Percentiles rank a stretch among this genome's conserved stretches.
Conservation (phyloP, 2,888 invertebrate species). For the Acrobasis suavella region DNA sequence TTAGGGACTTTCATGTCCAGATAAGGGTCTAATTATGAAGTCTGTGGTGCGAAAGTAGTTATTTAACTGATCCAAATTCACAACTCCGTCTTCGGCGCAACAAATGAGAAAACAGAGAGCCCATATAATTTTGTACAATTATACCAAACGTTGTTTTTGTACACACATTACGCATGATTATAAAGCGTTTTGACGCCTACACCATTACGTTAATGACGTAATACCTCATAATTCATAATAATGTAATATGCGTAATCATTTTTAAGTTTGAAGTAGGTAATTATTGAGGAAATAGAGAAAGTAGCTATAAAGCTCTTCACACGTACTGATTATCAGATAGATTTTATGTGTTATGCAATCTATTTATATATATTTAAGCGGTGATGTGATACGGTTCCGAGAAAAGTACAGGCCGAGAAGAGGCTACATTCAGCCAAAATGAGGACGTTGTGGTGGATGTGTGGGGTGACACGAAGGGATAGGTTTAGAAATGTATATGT, state of each 20-base stretch:
- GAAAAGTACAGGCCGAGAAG: too few species aligned
- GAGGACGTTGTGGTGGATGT: too few species aligned
- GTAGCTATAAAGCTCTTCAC: not conserved
- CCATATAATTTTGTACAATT: conserved; percentile 11
- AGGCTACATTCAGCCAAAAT: too few species aligned
- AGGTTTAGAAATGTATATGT: too few species aligned
- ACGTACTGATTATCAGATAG: not conserved
- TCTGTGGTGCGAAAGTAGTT: not conserved
- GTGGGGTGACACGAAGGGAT: too few species aligned
- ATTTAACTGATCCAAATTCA: not conserved
- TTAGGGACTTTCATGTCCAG: too few species aligned
- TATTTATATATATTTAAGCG: too few species aligned
- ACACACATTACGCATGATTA: conserved; percentile 4
- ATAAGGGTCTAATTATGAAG: not conserved
- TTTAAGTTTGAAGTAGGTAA: conserved; percentile 4
- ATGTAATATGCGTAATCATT: conserved; percentile 4
- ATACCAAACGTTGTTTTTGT: conserved; percentile 11
- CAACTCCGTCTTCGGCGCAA: not conserved
- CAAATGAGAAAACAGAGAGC: not conserved
- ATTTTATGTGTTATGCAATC: too few species aligned
- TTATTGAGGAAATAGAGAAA: conserved; percentile 10
- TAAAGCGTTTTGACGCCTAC: conserved; percentile 15
- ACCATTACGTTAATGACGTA: conserved; percentile 14
- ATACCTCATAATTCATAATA: conserved; percentile 1
- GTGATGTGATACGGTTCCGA: too few species aligned